Conservation (phyloP, 2,888 invertebrate genomes). For the Noctua pronuba region DNA sequence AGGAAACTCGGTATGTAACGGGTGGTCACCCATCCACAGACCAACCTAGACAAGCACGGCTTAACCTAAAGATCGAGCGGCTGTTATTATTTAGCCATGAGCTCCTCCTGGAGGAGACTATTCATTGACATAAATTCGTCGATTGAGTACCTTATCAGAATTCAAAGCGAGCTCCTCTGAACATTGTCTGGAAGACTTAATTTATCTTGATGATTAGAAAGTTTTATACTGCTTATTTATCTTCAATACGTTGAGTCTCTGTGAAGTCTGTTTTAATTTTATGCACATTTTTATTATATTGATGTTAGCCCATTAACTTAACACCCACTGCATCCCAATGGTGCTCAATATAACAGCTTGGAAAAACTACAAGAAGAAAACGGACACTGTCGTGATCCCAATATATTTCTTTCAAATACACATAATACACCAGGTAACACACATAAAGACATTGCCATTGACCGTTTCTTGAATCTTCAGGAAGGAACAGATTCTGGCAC, state of each 20-base stretch:
- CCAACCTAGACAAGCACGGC: too few relatives aligned
- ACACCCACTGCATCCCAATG: neutral
- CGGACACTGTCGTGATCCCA: neutral
- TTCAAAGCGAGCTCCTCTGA: neutral
- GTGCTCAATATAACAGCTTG: neutral
- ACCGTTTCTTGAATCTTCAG: slow-evolving; percentile 7
- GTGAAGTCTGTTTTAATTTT: neutral
- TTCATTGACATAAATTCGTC: too few relatives aligned
- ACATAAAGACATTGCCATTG: neutral
- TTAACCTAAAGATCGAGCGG: too few relatives aligned
- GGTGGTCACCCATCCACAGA: too few relatives aligned
- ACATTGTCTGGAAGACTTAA: neutral
- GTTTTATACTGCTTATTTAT: neutral
- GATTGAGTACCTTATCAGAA: too few relatives aligned
- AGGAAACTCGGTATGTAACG: too few relatives aligned
- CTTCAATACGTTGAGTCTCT: neutral
- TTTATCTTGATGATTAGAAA: neutral
- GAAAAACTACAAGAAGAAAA: neutral
- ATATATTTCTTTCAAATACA: neutral
- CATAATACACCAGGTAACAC: neutral
- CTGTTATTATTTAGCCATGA: too few relatives aligned
- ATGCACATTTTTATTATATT: neutral
- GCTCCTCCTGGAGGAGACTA: too few relatives aligned
- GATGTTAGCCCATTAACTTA: neutral
- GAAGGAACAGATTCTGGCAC: slow-evolving; percentile 49